Evolutionary conservation across 2,797 vertebrate genomes (phyloP).

Genomic region (Microcaecilia unicolor): DNA sequence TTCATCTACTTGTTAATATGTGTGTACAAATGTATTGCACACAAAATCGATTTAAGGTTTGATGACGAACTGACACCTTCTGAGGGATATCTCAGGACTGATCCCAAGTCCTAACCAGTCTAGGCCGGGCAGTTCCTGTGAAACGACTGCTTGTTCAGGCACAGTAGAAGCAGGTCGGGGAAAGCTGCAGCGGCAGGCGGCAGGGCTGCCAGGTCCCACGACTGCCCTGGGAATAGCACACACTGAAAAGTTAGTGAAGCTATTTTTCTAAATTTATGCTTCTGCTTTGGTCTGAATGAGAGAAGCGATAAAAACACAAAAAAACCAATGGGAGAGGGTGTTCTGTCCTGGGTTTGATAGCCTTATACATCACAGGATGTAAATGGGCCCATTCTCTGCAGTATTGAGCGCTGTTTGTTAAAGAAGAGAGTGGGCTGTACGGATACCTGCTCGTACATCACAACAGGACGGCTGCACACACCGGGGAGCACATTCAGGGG

Average conservation of each 20-base stretch:
- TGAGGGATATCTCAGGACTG: no score
- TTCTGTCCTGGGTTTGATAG: neutral
- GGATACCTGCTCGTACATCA: conserved; percentile 8
- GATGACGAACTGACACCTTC: no score
- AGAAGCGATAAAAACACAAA: neutral
- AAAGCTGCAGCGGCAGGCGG: neutral
- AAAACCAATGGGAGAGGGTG: neutral
- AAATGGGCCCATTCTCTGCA: conserved; percentile 9
- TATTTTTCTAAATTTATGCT: conserved; percentile 10
- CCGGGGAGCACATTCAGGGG: neutral
- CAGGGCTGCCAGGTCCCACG: no score
- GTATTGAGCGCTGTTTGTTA: conserved; percentile 2
- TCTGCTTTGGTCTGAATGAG: fast-evolving
- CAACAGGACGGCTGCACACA: neutral
- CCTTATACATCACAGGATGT: conserved; percentile 14
- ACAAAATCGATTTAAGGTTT: no score
- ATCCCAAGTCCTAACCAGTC: no score
- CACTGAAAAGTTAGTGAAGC: conserved; percentile 12
- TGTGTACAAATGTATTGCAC: no score
- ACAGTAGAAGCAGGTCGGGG: neutral
- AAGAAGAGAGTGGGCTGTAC: neutral
- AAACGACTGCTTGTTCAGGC: neutral
- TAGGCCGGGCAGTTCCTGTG: neutral
- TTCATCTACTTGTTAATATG: no score
- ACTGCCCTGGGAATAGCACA: neutral